Evolutionary conservation across 2,888 invertebrate species (phyloP), one percentile per base, ranked within the genome.

Genomic region (Ecdyonurus torrentis): DNA sequence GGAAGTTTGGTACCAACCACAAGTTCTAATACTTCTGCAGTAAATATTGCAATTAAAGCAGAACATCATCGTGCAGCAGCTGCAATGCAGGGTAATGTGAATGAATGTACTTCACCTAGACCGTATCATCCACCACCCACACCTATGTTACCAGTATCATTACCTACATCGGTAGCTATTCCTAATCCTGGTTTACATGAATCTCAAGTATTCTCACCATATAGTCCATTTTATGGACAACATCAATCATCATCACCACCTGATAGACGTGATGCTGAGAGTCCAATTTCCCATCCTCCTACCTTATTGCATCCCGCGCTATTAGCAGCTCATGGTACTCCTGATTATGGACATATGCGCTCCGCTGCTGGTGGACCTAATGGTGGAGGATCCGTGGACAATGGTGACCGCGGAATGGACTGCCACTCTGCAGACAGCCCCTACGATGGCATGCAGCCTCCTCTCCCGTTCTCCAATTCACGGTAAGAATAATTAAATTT

Each of bases 141-240:
- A 62, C 88, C 91, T 64, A 89, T 92, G 79, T 83, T 93, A 78
- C 88, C 88, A 69, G 87, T 87, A 68, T 89, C 91, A 71, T 81
- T 95, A 74, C 94, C 95, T 69, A 96, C 95, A 65, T 91, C 93
- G 66, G 95, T 96, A 73, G 95, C 96, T 74, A 95, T 96, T 75
- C 91, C 95, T 65, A 96, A 96, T 77, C 96, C 96, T 64, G 90
- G 92, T 73, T 82, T 96, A 70, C 93, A 94, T 80, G 91, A 92
- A 80, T 91, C 91, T 74, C 91, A 92, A 78, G 90, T 92, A 73
- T 92, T 91, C 77, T 91, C 91, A 69, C 91, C 91, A 69, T 91
- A 91, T 78, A 89, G 89, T 72, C 91, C 91, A 69, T 91, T 91
- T 79, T 91, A 91, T 78, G 87, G 86, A 68, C 77, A 75, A 67